Evolutionary conservation across 2,113 vertebrate species (phyloP), one percentile per base, ranked within the genome.

Genomic region (Campylomormyrus numenius): DNA sequence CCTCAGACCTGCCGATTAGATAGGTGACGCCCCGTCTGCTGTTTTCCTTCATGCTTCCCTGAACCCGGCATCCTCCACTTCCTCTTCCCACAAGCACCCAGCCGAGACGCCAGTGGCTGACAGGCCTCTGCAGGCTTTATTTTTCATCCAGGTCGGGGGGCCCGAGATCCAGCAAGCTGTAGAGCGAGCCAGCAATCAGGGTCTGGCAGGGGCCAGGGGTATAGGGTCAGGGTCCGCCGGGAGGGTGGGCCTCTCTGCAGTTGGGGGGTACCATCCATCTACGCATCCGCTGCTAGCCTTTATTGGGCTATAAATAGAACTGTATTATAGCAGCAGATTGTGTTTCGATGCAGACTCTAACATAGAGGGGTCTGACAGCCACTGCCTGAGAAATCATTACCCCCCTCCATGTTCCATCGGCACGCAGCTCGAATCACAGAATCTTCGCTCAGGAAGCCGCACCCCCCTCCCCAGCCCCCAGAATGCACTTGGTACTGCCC

Each of bases 71-170:
- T 92, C 89, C 85, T 70, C 8, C 24, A 87, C 90, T 88, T 85
- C 91, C 85, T 62, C 90, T 91, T 92, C 92, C 91, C 91, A 91
- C 90, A 92, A 9, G 6, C 56, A n/a, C 56, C 21, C 7, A 8
- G 7, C 56, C 10, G 56, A 62, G 90, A 50, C 21, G 52, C 62
- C 31, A 39, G 70, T 35, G 17, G 84, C 48, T 84, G 91, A 86
- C 89, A 58, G 53, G 74, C 87, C 56, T 91, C 85, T 77, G 48
- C 77, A 62, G 39, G 31, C 46, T 50, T 31, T 50, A 70, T 74
- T 31, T n/a, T 89, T 45, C 46, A 77, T 70, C 70, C 45, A 19
- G 48, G 27, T 87, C 45, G 13, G 88, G 42, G 45, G 42, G 21
- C 1, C 5, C 17, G n/a, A 15, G 46, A 48, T 42, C 21, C 39